Evolutionary conservation across 1,140 invertebrate species (phyloP).

Genomic region (Drosophila ficusphila): DNA sequence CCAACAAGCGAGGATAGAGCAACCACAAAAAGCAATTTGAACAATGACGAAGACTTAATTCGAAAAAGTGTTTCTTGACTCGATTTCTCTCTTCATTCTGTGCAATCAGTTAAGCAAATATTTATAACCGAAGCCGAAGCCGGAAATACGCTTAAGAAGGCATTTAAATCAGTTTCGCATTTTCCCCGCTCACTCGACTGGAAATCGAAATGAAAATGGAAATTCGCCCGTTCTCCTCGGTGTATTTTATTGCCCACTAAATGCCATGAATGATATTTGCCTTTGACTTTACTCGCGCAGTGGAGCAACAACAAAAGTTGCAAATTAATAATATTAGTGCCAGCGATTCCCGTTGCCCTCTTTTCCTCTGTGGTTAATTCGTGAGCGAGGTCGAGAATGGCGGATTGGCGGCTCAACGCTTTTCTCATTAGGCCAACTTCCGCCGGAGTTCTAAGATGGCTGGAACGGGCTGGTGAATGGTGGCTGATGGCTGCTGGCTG

Average conservation of each 20-base stretch:
- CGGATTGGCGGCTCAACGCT: slow-evolving; percentile 43
- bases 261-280: slow-evolving; percentile 60
- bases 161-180: slow-evolving; percentile 74
- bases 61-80: slow-evolving; percentile 19
- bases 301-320: slow-evolving; percentile 36
- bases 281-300: slow-evolving; percentile 20
- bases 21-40: slow-evolving; percentile 39
- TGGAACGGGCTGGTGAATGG: not conserved
- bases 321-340: slow-evolving; percentile 70
- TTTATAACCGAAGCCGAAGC: slow-evolving; percentile 29
- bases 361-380: slow-evolving; percentile 9
- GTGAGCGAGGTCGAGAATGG: slow-evolving; percentile 20
- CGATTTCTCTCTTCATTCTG: slow-evolving; percentile 5
- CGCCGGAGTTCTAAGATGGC: slow-evolving; percentile 30
- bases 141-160: slow-evolving; percentile 62
- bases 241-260: slow-evolving; percentile 70
- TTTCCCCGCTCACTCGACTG: slow-evolving; percentile 52
- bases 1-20: slow-evolving; percentile 1
- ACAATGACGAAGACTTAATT: slow-evolving; percentile 32
- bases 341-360: not conserved
- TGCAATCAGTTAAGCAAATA: slow-evolving; percentile 44
- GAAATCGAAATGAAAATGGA: slow-evolving; percentile 49
- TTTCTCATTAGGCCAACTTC: slow-evolving; percentile 74
- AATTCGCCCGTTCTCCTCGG: slow-evolving; percentile 16
- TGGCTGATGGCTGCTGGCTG: no score